Base-by-base conservation (phyloP, 2,888 invertebrate genomes). In the Caenorhabditis sulstoni region DNA sequence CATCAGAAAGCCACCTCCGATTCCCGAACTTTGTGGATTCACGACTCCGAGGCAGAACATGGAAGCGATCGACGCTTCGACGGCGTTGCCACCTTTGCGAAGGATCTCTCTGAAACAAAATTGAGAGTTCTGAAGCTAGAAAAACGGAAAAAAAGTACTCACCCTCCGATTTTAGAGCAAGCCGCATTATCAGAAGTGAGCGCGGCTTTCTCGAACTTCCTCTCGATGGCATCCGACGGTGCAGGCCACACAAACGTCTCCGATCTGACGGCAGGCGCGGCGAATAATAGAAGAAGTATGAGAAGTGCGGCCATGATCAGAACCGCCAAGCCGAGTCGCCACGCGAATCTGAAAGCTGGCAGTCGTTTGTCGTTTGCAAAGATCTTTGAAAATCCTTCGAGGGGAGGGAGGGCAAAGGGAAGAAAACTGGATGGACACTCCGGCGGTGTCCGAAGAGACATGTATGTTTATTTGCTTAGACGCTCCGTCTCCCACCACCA, bases 1-100 rank as follows among this genome's bases (percentile, higher is more conserved):
- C 91, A 95, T 94, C 39, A 96, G 91, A 91, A 96, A 96, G 14
- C 96, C 96, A 52, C 96, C 96, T 4, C 96, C 96, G 5, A 96
- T 91, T 0, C 96, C 96, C 94, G 94, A 94, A 87, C 95, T 94
- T 91, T 96, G 95, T 5, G 95, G 93, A 90, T 95, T 94, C 3
- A 94, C 93, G 5, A 95, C 92, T 0, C 96, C 96, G 90, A 95
- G 94, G 91, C 96, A 96, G 86, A 96, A 93, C 53, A 95, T 90
- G 0, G 95, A 93, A 0, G 95, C 95, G 86, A 96, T 94, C 0
- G 95, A 94, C 0, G 95, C 94, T 90, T 96, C 96, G 3, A 94
- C 94, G 0, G 95, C 95, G 62, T 91, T 90, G n/a, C 91, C 91
- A 11, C 90, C 93, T 88, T 92, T 93, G 85, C 92, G 91, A 62